These are phyloP conservation scores for Helicorthomorpha holstii DNA, from an alignment of 1,140 invertebrate species.

Conservation along the genomic window DNA sequence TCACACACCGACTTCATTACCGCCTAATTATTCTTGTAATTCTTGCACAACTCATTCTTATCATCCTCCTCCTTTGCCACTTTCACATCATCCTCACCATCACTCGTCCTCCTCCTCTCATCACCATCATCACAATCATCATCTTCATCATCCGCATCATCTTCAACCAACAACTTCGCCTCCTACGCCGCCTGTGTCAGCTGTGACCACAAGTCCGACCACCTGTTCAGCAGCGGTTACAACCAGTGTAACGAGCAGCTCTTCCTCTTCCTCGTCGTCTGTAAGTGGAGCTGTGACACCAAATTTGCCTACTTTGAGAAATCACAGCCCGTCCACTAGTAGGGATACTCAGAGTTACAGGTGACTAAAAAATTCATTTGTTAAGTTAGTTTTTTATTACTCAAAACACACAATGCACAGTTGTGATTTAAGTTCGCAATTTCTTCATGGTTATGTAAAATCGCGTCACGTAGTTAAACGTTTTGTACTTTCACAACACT, in stretches of 20 bases:
- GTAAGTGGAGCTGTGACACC: constrained; percentile 16
- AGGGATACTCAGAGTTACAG: constrained; percentile 66
- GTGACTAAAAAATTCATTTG: too few species aligned
- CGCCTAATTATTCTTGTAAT: too few species aligned
- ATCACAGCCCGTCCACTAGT: constrained; percentile 42
- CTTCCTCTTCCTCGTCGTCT: constrained; percentile 27
- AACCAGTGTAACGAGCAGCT: constrained; percentile 19
- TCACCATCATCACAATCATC: neutral
- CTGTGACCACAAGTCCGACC: constrained; percentile 16
- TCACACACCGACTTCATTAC: neutral
- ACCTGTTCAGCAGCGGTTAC: constrained; percentile 29
- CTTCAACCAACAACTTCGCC: neutral
- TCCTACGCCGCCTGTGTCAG: neutral
- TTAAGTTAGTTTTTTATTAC: constrained; percentile 14
- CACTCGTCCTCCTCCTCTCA: neutral
- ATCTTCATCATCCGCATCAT: neutral
- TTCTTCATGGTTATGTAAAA: too few species aligned
- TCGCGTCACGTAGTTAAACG: too few species aligned
- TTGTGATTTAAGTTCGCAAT: too few species aligned
- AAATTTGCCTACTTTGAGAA: constrained; percentile 42
- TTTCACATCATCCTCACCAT: neutral
- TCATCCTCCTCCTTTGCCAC: neutral
- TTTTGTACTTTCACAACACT: too few species aligned
- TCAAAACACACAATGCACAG: constrained; percentile 8
- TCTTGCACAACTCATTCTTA: too few species aligned